Conservation (phyloP, 2,888 invertebrate species). For the Tiphia femorata region DNA sequence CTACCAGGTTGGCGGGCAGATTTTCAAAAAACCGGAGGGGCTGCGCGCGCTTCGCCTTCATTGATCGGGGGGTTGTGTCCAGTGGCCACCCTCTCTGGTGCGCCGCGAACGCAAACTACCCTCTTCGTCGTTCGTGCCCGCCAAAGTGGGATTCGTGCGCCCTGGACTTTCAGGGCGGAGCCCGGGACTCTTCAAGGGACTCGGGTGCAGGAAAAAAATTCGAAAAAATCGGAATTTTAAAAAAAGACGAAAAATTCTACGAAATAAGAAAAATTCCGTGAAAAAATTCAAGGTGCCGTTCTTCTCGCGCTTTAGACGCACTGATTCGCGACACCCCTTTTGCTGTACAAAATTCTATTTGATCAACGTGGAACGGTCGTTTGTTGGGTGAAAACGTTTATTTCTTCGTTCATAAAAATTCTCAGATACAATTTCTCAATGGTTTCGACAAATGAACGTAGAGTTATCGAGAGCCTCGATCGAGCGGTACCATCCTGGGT, state of each 20-base stretch:
- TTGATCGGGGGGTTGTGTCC: constrained; percentile 61
- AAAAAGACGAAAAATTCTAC: constrained; percentile 26
- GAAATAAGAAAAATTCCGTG: constrained; percentile 21
- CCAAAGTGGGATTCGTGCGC: constrained; percentile 56
- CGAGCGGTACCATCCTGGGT: no score
- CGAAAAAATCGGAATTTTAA: constrained; percentile 26
- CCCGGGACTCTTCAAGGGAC: constrained; percentile 51
- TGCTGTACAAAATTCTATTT: no score
- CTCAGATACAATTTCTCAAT: no score
- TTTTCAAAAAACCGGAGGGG: constrained; percentile 64
- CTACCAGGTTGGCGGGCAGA: constrained; percentile 63
- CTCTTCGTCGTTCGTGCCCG: constrained; percentile 50
- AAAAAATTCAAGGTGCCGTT: no score
- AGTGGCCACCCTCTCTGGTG: constrained; percentile 50
- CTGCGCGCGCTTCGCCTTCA: constrained; percentile 67
- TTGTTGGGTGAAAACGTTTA: no score
- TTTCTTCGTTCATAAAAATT: no score
- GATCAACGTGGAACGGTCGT: no score
- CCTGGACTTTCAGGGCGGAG: constrained; percentile 64
- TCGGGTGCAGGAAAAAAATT: constrained; percentile 31
- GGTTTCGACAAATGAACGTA: no score
- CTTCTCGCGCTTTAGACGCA: no score
- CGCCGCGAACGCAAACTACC: constrained; percentile 49
- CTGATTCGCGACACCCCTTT: no score
- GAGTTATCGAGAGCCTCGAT: no score